phyloP scores from a whole-genome alignment of 2,888 invertebrate species.

The Tiliacea citrago region DNA sequence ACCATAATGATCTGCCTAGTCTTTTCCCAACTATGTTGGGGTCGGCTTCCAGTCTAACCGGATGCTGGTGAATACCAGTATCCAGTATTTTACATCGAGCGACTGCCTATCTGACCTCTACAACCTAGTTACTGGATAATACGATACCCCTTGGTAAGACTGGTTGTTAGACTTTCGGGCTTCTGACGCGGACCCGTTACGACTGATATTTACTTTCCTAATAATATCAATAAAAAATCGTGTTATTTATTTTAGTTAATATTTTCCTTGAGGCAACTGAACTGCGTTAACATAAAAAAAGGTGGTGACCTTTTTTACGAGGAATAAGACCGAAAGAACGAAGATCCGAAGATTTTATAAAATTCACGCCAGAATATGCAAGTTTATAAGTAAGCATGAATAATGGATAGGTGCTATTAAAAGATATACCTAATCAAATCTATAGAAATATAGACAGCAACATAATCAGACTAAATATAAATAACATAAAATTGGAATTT shows the following conservation, averaged over 20 bases:
- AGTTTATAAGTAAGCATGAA: constrained; percentile 7
- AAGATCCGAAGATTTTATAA: not conserved
- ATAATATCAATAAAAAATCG: constrained; percentile 66
- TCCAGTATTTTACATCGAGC: too few species aligned
- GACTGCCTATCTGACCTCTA: too few species aligned
- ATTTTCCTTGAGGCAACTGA: constrained; percentile 60
- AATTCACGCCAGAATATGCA: not conserved
- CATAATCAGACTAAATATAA: not conserved
- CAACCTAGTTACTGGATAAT: too few species aligned
- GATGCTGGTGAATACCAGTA: too few species aligned
- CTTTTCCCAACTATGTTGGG: too few species aligned
- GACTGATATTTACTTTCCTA: constrained; percentile 56
- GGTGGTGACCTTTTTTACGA: not conserved
- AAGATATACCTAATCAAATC: not conserved
- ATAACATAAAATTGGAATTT: not conserved
- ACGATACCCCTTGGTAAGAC: too few species aligned
- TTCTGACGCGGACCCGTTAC: too few species aligned
- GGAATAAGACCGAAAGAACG: too few species aligned
- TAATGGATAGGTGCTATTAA: not conserved
- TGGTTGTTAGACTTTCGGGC: too few species aligned
- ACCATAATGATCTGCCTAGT: too few species aligned
- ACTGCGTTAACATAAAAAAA: constrained; percentile 47
- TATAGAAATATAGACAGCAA: not conserved
- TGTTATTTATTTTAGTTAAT: constrained; percentile 41
- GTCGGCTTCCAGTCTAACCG: too few species aligned